Base-by-base conservation (phyloP, 2,888 invertebrate species). In the Catocala fraxini region DNA sequence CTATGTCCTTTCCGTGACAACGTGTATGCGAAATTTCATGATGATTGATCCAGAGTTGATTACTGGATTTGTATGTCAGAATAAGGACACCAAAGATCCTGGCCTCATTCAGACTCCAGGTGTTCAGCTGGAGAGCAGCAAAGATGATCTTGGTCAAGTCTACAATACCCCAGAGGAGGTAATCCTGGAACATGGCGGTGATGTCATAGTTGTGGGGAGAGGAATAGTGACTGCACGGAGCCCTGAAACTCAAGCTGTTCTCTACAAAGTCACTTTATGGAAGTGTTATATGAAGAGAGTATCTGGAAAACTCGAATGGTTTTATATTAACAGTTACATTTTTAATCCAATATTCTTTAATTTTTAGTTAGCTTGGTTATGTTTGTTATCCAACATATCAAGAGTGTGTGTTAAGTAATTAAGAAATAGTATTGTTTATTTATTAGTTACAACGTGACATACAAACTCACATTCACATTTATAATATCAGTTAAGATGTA, bases 131-230 rank as follows among this genome's bases (percentile, higher is more conserved):
- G 94, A 95, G 6, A 94, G 94, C 65, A 94, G 95, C 11, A 94
- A 94, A 10, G 99, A 99, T 90, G 90, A 93, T 42, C 93, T 98
- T 57, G 99, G 98, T 0, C 93, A 99, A 85, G 96, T 97, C 65
- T 99, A 99, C 87, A 96, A 97, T 67, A 96, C 97, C 11, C 99
- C 99, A 0, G 96, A 97, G 72, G 95, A 95, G 74, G 98, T 98
- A 5, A 95, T 99, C 5, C 86, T 96, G 49, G 95, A 97, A 53
- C 96, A 96, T 71, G 98, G 98, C 15, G 98, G 98, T 46, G 99
- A 99, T 90, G 94, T 99, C 49, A 97, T 98, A 35, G 99, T 99
- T 9, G 99, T 99, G 0, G 99, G 99, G 0, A 95, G 99, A 73
- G 99, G 98, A 0, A 98, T 99, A 72, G 95, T 96, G 0, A 91